phyloP scores from a whole-genome alignment of 2,113 vertebrate species.

The Pavo muticus region DNA sequence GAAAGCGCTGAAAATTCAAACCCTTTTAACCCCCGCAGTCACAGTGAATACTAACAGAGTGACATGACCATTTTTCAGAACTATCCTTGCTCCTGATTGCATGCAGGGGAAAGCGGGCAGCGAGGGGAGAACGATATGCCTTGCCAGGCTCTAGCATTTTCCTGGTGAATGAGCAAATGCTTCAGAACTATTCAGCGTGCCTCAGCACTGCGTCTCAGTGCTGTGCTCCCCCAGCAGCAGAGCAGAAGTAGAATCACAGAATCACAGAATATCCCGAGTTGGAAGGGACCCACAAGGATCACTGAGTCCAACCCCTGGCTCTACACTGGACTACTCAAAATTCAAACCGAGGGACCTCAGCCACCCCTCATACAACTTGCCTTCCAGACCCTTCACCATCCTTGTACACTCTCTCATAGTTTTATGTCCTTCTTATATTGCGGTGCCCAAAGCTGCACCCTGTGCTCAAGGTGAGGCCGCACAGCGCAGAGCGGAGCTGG shows the following conservation, averaged over 20 bases:
- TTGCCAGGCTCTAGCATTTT: background rate
- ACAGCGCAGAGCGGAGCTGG: no score
- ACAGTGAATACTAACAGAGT: background rate
- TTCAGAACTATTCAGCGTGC: background rate
- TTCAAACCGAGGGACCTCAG: background rate
- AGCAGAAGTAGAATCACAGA: background rate
- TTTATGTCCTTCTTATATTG: background rate
- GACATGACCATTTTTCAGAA: background rate
- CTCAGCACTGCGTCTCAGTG: background rate
- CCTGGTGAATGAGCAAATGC: background rate
- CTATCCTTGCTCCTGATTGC: background rate
- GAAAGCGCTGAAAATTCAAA: background rate
- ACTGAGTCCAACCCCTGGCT: background rate
- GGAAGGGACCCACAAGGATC: background rate
- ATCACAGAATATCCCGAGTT: background rate
- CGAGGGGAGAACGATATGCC: background rate
- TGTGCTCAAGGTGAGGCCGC: background rate
- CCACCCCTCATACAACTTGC: background rate
- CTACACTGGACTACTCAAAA: background rate
- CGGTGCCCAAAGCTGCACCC: background rate
- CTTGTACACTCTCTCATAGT: no score
- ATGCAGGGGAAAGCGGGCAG: background rate
- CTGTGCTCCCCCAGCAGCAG: fast-evolving
- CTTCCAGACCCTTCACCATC: background rate
- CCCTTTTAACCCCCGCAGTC: background rate